Evolutionary conservation across 2,113 vertebrate species (phyloP), one percentile per base, ranked within the genome.

Genomic region (Menura novaehollandiae): DNA sequence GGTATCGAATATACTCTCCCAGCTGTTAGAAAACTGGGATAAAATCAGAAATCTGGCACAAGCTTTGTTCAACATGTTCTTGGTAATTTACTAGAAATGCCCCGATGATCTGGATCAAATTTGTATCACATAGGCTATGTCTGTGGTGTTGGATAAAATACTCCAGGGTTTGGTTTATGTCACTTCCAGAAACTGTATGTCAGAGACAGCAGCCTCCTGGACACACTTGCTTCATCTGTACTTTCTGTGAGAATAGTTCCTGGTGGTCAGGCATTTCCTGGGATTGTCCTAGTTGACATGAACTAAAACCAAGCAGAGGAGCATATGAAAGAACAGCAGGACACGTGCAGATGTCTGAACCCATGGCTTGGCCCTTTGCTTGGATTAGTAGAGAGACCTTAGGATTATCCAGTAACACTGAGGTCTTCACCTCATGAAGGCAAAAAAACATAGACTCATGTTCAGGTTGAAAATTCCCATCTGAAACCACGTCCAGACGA

Each of bases 341-440:
- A 47, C 7, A 2, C 0, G 11, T 53, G 26, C 3, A 46, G 53
- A 1, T 3, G 15, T 46, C 53, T 85, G 32, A 74, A 41, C 6
- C 7, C 8, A 8, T 33, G 47, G 11, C 62, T 85, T 58, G 52
- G 13, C 13, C 32, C 28, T 49, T 35, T 46, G 15, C 74, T 56
- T 73, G 43, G 14, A 41, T 63, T 47, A 37, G 15, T 10, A 37
- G 13, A 76, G 39, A 37, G 6, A 22, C 15, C 5, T 35, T 33
- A 33, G n/a, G 37, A 28, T 52, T 44, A 23, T 28, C n/a, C 26
- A 30, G 20, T 19, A 37, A 30, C 24, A 44, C 7, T 18, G 30
- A 81, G 4, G 43, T 33, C 15, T 71, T 43, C 28, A 32, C 4
- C 20, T 41, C 6, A 6, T 10, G 19, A 44, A 3, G 33, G 22